Evolutionary conservation across 2,113 vertebrate species (phyloP).

Genomic region (Gobiocypris rarus): DNA sequence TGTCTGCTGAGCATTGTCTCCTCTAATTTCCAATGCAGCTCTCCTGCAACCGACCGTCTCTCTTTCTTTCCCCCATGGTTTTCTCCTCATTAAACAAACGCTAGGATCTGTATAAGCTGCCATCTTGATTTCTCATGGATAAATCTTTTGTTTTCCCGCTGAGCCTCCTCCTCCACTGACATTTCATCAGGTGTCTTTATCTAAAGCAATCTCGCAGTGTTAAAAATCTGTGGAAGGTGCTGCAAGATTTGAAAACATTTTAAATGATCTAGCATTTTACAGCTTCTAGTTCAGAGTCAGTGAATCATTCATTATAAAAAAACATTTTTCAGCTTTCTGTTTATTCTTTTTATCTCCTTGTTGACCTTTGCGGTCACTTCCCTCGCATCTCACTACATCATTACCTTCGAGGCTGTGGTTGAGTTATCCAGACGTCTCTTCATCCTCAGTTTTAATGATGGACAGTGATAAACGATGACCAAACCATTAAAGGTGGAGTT

Average conservation of each 20-base stretch:
- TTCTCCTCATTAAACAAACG: constrained; percentile 58
- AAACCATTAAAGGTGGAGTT: neutral
- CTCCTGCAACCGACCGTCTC: constrained; percentile 33
- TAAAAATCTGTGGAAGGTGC: constrained; percentile 25
- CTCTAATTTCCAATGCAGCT: constrained; percentile 49
- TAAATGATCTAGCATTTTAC: neutral
- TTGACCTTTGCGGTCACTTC: neutral
- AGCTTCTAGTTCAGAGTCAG: neutral
- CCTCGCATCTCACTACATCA: constrained; percentile 2
- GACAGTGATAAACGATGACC: constrained; percentile 20
- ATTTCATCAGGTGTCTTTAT: constrained; percentile 48
- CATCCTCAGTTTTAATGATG: constrained; percentile 30
- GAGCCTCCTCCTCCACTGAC: constrained; percentile 13
- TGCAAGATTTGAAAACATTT: constrained; percentile 5
- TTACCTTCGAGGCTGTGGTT: constrained; percentile 5
- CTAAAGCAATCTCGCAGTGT: constrained; percentile 40
- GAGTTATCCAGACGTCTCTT: neutral
- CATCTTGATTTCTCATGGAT: constrained; percentile 54
- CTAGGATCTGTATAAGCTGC: constrained; percentile 47
- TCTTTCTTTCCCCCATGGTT: constrained; percentile 42
- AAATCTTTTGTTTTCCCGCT: constrained; percentile 54
- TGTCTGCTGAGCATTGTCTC: constrained; percentile 39
- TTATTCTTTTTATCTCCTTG: neutral
- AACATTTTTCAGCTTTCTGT: too few relatives aligned
- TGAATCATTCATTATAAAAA: neutral